Percentiles rank a stretch among this genome's conserved stretches.
Conservation (phyloP, 1,140 invertebrate species). For the Tetraneura akinire region DNA sequence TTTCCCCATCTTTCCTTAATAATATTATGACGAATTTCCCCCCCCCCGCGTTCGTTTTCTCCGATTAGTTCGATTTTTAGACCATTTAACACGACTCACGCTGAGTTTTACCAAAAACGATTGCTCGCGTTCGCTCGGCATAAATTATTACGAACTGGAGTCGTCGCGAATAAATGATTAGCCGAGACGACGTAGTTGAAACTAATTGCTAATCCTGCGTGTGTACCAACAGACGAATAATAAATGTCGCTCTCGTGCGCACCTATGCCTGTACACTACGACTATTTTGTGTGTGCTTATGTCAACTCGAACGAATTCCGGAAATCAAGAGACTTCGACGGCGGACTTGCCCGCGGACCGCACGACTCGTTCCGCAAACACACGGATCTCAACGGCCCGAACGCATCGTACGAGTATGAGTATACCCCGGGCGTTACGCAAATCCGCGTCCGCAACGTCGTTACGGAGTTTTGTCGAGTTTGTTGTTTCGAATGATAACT, state of each 20-base stretch:
- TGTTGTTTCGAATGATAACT: too few species aligned
- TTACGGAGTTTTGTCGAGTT: neutral
- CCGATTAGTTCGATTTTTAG: too few species aligned
- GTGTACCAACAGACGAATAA: conserved; percentile 9
- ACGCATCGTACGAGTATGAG: neutral
- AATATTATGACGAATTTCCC: too few species aligned
- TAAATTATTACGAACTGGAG: conserved; percentile 1
- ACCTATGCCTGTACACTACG: neutral
- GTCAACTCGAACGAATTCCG: neutral
- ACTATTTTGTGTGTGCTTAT: neutral
- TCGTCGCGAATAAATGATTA: conserved; percentile 14
- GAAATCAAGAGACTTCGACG: conserved; percentile 4
- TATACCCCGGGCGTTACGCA: neutral
- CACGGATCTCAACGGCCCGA: neutral
- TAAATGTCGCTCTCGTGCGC: neutral
- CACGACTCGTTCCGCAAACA: conserved; percentile 36
- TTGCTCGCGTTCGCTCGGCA: too few species aligned
- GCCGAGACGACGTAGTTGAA: conserved; percentile 4
- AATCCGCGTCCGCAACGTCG: neutral
- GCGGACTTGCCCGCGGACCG: neutral
- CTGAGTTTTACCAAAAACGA: too few species aligned
- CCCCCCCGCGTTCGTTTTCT: too few species aligned
- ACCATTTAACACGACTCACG: too few species aligned
- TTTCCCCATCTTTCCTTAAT: too few species aligned
- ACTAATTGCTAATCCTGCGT: conserved; percentile 21